These are phyloP conservation scores for Eremophila alpestris DNA, from an alignment of 2,797 vertebrate genomes.

Conservation along the genomic window DNA sequence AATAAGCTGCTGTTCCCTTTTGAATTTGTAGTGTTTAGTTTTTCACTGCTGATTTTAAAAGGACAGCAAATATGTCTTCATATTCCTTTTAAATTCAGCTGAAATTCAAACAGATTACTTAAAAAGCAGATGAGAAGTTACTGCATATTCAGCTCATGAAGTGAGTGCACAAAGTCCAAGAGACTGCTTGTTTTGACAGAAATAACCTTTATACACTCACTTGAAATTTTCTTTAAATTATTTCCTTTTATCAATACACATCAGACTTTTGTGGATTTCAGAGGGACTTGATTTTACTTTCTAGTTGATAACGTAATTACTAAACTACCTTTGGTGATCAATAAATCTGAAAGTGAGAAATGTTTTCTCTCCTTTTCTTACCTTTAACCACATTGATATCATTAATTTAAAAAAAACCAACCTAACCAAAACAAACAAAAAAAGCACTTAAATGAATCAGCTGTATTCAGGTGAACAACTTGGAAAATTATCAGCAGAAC, in stretches of 20 bases:
- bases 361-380: background rate
- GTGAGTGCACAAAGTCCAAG: background rate
- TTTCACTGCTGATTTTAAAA: background rate
- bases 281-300: background rate
- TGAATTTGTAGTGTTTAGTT: background rate
- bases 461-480: background rate
- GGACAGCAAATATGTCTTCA: background rate
- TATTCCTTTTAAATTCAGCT: background rate
- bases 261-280: background rate
- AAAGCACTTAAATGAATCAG: background rate
- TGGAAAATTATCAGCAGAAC: background rate
- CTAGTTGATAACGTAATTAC: background rate
- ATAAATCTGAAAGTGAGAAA: background rate
- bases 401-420: background rate
- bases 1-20: background rate
- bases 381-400: background rate
- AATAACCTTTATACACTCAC: background rate
- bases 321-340: background rate
- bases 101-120: background rate
- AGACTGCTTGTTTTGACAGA: slow-evolving; percentile 24
- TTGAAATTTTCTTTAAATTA: background rate
- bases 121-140: background rate
- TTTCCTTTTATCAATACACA: background rate
- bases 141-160: background rate
- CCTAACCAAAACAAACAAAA: too few species aligned